Percentiles rank a stretch among this genome's conserved stretches.
phyloP scores from a whole-genome alignment of 2,888 invertebrate genomes.

The Apeira syringaria region DNA sequence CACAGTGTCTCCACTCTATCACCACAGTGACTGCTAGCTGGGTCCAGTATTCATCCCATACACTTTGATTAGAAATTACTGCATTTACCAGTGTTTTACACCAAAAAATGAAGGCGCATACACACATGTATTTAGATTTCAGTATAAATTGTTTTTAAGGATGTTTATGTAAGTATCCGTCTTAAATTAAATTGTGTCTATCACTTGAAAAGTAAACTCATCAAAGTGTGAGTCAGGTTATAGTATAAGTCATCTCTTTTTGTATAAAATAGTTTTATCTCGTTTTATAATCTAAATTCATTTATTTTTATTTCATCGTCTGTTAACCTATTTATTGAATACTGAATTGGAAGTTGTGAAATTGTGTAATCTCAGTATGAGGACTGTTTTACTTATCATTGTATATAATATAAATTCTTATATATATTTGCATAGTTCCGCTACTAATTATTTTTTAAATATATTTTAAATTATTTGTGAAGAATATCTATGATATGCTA shows the following conservation, averaged over 20 bases:
- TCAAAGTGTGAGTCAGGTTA: constrained; percentile 25
- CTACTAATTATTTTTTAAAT: no score
- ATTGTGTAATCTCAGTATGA: constrained; percentile 18
- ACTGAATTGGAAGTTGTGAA: constrained; percentile 21
- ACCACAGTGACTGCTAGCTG: background rate
- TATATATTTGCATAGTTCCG: no score
- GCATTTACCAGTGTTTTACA: background rate
- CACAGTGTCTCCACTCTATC: no score
- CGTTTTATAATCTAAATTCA: constrained; percentile 30
- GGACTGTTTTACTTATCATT: constrained; percentile 20
- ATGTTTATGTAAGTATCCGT: no score
- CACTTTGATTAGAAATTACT: constrained; percentile 9
- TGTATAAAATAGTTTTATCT: constrained; percentile 42
- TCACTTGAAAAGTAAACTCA: background rate
- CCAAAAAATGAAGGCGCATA: background rate
- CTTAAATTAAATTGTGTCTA: background rate
- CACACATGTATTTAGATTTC: no score
- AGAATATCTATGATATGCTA: no score
- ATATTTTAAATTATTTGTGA: no score
- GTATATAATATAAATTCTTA: background rate
- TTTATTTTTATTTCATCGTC: constrained; percentile 24
- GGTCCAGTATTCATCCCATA: background rate
- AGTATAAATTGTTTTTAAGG: no score
- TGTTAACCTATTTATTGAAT: constrained; percentile 22
- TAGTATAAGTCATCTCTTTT: constrained; percentile 42